Percentiles rank a stretch among this genome's conserved stretches.
phyloP scores from a whole-genome alignment of 2,797 vertebrate species.

The Decapterus maruadsi region DNA sequence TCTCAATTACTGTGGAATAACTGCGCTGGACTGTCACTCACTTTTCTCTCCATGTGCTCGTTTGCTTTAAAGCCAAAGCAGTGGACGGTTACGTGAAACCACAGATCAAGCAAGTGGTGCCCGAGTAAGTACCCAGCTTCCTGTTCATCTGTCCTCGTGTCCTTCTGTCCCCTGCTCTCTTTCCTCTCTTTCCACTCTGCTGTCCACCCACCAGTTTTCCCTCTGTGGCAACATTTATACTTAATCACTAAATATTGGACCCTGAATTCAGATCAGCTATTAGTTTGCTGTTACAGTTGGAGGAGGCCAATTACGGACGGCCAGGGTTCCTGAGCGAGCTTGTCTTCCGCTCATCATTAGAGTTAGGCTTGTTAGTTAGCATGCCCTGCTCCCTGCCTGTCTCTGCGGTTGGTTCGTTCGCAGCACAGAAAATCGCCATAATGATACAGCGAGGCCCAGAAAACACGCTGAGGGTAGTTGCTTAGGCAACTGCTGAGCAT shows the following conservation, averaged over 20 bases:
- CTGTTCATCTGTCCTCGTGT: constrained; percentile 6
- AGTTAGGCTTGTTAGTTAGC: constrained; percentile 81
- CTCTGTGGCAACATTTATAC: constrained; percentile 59
- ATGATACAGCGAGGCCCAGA: constrained; percentile 63
- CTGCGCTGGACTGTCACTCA: background rate
- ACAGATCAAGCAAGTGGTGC: constrained; percentile 98
- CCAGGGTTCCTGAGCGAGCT: constrained; percentile 72
- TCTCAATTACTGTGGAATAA: background rate
- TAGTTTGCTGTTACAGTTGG: constrained; percentile 73
- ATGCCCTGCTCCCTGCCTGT: constrained; percentile 43
- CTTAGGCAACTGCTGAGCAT: constrained; percentile 71
- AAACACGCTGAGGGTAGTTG: constrained; percentile 72
- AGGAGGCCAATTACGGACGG: constrained; percentile 79
- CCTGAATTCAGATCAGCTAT: constrained; percentile 82
- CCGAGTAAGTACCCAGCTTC: constrained; percentile 89
- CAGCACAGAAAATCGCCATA: constrained; percentile 41
- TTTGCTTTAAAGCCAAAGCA: constrained; percentile 89
- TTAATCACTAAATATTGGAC: constrained; percentile 65
- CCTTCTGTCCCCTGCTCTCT: background rate
- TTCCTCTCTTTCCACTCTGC: constrained; percentile 1
- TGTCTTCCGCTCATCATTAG: constrained; percentile 75
- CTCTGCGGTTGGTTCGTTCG: constrained; percentile 36
- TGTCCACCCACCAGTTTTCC: constrained; percentile 16
- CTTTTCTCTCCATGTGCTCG: constrained; percentile 41
- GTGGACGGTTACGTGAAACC: constrained; percentile 97